Base-by-base conservation (phyloP, 1,140 invertebrate genomes). In the Drosophila miranda region DNA sequence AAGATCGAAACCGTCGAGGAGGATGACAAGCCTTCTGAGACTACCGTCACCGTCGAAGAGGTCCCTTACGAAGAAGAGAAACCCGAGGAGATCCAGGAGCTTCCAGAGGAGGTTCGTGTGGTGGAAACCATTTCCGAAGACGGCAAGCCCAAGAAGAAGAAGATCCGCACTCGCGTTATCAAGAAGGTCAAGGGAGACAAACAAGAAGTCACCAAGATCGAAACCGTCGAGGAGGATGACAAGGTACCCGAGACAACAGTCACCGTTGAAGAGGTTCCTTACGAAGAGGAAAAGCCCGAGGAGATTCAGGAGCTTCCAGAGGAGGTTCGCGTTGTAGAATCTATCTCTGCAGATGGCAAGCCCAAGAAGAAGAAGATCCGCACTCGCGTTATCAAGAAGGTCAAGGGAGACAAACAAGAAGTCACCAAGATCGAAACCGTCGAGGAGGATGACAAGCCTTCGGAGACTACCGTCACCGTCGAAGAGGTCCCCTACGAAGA, bases 361-460 rank as follows among this genome's bases (percentile, higher is more conserved):
- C 75, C 71, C 1, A 75, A 59, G 19, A 90, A 86, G 28, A 81
- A 73, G 34, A 81, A 75, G 19, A 75, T 91, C 0, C 75, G 63
- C 13, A 79, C 73, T 9, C 64, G 74, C 6, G 67, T 75, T 2
- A 60, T 72, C 21, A 78, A 78, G 34, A 77, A 81, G 63, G 51
- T 79, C 44, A 90, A 78, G 44, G 89, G 78, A 5, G 67, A 81
- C 16, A 89, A 90, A 45, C 75, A 91, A 74, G 75, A 91, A 69
- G 71, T 90, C 0, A 90, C 89, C 16, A 90, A 91, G 72, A 90
- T 91, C 5, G 78, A 86, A 9, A 88, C 78, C 13, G 55, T 91
- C 7, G 82, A 91, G 60, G 81, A 84, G 42, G 82, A 75, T 45
- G 79, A 78, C 57, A 79, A 89, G 61, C 30, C 51, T 58, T 50